Conservation (phyloP, 2,888 invertebrate species). For the Orgyia antiqua region DNA sequence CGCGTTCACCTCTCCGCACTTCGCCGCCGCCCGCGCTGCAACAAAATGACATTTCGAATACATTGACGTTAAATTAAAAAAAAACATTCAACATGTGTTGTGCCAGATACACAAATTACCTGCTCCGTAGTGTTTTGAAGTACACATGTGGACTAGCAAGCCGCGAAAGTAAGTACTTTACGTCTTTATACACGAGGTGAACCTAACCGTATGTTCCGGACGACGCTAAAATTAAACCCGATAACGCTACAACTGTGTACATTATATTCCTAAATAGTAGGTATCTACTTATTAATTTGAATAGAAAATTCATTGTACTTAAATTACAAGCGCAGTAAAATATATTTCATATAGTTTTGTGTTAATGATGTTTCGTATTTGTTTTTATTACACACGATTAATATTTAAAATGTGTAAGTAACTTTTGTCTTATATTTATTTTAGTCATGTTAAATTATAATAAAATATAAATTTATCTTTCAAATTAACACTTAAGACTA, state of each 20-base stretch:
- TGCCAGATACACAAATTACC: conserved; percentile 63
- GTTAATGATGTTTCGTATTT: too few relatives aligned
- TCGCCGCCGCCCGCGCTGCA: conserved; percentile 32
- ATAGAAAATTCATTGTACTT: too few relatives aligned
- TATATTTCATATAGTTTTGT: too few relatives aligned
- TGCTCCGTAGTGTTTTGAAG: conserved; percentile 69
- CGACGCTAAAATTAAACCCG: conserved; percentile 37
- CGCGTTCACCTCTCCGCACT: conserved; percentile 33
- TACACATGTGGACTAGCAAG: conserved; percentile 71
- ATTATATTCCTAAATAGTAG: too few relatives aligned
- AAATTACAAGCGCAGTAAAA: too few relatives aligned
- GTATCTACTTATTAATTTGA: too few relatives aligned
- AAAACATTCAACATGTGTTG: conserved; percentile 62
- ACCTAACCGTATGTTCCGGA: conserved; percentile 21
- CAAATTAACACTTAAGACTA: too few relatives aligned
- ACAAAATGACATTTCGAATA: conserved; percentile 57
- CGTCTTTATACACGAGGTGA: conserved; percentile 3
- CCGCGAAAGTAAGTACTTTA: conserved; percentile 64
- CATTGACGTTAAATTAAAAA: conserved; percentile 42
- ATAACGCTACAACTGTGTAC: conserved; percentile 27
- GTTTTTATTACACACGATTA: too few relatives aligned
- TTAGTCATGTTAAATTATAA: too few relatives aligned
- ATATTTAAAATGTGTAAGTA: too few relatives aligned
- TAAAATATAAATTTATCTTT: too few relatives aligned
- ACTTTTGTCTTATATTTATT: too few relatives aligned